phyloP scores from a whole-genome alignment of 2,797 vertebrate genomes.

The Columba guinea region DNA sequence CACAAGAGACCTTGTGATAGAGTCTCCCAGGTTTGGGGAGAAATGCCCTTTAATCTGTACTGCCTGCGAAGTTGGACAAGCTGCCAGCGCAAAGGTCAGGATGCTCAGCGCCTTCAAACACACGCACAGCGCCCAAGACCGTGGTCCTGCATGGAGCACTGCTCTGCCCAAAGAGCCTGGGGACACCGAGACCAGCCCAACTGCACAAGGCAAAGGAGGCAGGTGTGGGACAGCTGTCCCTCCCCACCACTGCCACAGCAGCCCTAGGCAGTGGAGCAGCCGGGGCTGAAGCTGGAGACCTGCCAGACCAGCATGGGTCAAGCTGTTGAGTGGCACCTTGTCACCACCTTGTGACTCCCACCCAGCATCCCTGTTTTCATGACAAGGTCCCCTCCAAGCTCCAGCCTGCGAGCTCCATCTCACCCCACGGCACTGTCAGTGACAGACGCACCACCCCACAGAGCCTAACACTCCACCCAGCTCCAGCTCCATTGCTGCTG shows the following conservation, averaged over 20 bases:
- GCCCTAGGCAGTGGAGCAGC: neutral
- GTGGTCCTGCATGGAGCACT: neutral
- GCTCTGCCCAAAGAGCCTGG: neutral
- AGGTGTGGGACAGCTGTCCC: accelerated
- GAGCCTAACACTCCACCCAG: neutral
- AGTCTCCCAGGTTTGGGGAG: neutral
- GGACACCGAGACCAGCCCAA: neutral
- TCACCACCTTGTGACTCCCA: neutral
- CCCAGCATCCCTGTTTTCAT: neutral
- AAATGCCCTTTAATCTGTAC: neutral
- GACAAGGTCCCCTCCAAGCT: neutral
- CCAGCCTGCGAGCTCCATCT: neutral
- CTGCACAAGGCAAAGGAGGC: neutral
- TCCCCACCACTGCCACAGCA: accelerated
- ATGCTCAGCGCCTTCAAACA: neutral
- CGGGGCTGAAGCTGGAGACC: neutral
- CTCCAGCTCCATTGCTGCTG: neutral
- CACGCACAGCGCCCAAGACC: neutral
- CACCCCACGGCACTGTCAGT: accelerated
- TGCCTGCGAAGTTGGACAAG: neutral
- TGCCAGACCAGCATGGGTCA: accelerated
- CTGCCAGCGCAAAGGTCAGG: neutral
- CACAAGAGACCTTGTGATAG: neutral
- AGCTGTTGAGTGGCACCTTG: neutral
- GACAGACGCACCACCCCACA: neutral